Evolutionary conservation across 2,797 vertebrate species (phyloP).

Genomic region (Bradypodion pumilum): DNA sequence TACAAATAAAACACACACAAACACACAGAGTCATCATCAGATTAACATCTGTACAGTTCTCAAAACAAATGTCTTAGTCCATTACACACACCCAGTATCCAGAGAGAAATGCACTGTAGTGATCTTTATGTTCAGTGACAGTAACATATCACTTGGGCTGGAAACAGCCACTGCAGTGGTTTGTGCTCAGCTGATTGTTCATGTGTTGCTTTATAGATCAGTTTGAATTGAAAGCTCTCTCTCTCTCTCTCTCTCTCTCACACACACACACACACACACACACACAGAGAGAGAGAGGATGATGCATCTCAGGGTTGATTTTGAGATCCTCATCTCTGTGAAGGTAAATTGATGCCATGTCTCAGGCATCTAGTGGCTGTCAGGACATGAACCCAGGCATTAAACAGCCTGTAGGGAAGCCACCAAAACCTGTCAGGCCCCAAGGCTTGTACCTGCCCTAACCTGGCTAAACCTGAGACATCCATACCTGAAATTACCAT

Average conservation of each 20-base stretch:
- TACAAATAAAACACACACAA: not conserved
- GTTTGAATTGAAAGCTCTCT: not conserved
- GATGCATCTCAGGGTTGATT: not conserved
- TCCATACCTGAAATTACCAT: no score
- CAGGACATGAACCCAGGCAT: no score
- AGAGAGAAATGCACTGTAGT: no score
- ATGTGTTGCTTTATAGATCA: not conserved
- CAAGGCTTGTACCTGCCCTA: no score
- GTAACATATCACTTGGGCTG: rapidly evolving
- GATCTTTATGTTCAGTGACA: not conserved
- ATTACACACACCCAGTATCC: not conserved
- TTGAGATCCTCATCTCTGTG: not conserved
- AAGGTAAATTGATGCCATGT: no score
- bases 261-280: no score
- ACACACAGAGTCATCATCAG: not conserved
- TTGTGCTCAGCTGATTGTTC: rapidly evolving
- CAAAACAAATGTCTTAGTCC: not conserved
- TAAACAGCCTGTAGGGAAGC: no score
- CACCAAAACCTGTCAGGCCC: no score
- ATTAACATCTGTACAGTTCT: not conserved
- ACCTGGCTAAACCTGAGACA: no score
- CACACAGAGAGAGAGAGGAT: no score
- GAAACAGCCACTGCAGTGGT: not conserved
- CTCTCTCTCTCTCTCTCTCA: no score
- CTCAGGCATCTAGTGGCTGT: no score